Evolutionary conservation across 64 coral and sea anemone genomes (phyloP), one percentile per base, ranked within the genome.

Genomic region (Pachyseris speciosa): DNA sequence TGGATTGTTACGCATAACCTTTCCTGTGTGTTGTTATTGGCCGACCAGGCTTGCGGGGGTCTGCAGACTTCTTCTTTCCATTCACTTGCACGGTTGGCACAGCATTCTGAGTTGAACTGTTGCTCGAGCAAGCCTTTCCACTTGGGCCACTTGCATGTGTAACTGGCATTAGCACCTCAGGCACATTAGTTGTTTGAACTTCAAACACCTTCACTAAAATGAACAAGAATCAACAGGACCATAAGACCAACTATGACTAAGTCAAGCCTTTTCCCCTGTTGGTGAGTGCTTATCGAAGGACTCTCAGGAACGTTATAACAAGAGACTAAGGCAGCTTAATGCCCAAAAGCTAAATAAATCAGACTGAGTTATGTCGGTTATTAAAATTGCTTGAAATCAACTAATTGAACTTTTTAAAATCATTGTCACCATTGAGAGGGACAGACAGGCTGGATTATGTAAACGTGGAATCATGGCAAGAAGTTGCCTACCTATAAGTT

Each of bases 11-110:
- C 80, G 80, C 79, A 57, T 78, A 27, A 75, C 86, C 90, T 34
- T 92, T 67, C 70, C 90, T 92, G 90, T 93, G 69, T 20, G 91
- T 93, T 47, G 89, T 92, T 67, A 74, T 73, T 74, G 89, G 78
- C 28, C 89, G 71, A 88, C 69, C 86, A 61, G 70, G 86, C 86
- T 88, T 88, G 29, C 19, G 12, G 40, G 29, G 17, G 44, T 50
- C 37, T 30, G 83, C n/a, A n/a, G n/a, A n/a, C n/a, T n/a, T n/a
- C n/a, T n/a, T 13, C 67, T 69, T 86, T 67, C n/a, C 81, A 45
- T 84, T 67, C 59, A 67, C 81, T 84, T 66, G 60, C 42, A 28
- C 81, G 37, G 53, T 38, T 64, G 79, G 79, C 79, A 83, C 79
- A 67, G 81, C 81, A 84, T 84, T 84, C 81, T 43, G 69, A 42